Evolutionary conservation across 2,113 vertebrate species (phyloP).

Genomic region (Brachyhypopomus gauderio): DNA sequence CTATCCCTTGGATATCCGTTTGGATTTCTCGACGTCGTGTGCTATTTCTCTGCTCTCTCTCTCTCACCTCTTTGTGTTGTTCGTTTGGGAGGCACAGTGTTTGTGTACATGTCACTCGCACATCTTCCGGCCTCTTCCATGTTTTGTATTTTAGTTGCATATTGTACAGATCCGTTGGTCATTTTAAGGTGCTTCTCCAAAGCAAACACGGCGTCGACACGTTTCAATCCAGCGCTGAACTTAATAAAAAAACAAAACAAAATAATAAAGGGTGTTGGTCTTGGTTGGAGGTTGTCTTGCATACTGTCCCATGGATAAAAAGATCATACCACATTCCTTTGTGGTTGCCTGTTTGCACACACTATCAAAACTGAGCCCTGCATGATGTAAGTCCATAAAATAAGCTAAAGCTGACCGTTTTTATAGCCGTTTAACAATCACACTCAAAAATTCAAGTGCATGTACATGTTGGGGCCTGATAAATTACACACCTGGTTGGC

Average conservation of each 20-base stretch:
- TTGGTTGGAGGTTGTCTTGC: neutral
- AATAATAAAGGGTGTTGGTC: conserved; percentile 39
- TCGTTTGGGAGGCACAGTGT: conserved; percentile 21
- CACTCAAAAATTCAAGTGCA: too few species aligned
- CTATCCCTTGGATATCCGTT: conserved; percentile 55
- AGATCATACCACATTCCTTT: too few species aligned
- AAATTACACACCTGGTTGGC: too few species aligned
- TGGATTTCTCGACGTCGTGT: conserved; percentile 34
- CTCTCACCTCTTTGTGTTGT: conserved; percentile 16
- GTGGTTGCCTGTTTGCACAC: too few species aligned
- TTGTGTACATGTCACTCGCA: conserved; percentile 8
- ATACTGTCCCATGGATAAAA: neutral
- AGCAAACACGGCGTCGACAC: neutral
- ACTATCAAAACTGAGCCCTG: too few species aligned
- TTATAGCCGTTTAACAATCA: too few species aligned
- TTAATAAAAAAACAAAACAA: conserved; percentile 39
- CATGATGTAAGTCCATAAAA: too few species aligned
- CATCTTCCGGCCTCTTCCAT: neutral
- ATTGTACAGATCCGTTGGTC: too few species aligned
- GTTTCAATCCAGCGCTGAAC: conserved; percentile 5
- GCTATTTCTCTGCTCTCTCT: conserved; percentile 11
- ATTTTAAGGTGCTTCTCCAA: neutral
- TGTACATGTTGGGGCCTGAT: too few species aligned
- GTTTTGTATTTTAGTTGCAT: neutral
- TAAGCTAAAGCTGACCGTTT: too few species aligned